Conservation (phyloP, 2,113 vertebrate species). For the Capra hircus region DNA sequence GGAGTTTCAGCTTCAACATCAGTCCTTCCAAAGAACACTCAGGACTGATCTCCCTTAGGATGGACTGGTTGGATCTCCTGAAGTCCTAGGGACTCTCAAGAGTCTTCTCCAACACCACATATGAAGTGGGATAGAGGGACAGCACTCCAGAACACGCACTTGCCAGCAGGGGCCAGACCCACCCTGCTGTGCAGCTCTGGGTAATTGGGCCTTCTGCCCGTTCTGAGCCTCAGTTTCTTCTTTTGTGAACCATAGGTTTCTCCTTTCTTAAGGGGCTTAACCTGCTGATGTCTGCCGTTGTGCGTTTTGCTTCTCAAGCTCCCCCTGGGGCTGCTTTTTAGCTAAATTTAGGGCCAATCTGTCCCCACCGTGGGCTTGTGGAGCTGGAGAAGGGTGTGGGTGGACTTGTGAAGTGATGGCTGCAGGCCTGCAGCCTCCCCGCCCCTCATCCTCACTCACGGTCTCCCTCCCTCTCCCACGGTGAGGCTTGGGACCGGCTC, state of each 20-base stretch:
- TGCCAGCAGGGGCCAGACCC: background rate
- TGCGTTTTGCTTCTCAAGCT: background rate
- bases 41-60: background rate
- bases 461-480: background rate
- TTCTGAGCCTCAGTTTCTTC: background rate
- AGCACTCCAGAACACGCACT: background rate
- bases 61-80: background rate
- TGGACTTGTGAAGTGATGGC: background rate
- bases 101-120: background rate
- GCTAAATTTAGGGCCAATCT: slow-evolving; percentile 42
- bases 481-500: background rate
- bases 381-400: slow-evolving; percentile 14
- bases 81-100: background rate
- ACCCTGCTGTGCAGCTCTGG: background rate
- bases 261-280: background rate
- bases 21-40: background rate
- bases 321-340: background rate
- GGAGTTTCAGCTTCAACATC: background rate
- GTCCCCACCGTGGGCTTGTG: background rate
- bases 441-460: background rate
- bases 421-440: background rate
- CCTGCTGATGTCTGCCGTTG: background rate
- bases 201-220: background rate
- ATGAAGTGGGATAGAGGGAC: background rate
- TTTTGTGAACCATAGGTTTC: background rate